Percentiles rank a stretch among this genome's conserved stretches.
Evolutionary conservation across 1,140 invertebrate genomes (phyloP).

Genomic region (Brachystomella parvula): DNA sequence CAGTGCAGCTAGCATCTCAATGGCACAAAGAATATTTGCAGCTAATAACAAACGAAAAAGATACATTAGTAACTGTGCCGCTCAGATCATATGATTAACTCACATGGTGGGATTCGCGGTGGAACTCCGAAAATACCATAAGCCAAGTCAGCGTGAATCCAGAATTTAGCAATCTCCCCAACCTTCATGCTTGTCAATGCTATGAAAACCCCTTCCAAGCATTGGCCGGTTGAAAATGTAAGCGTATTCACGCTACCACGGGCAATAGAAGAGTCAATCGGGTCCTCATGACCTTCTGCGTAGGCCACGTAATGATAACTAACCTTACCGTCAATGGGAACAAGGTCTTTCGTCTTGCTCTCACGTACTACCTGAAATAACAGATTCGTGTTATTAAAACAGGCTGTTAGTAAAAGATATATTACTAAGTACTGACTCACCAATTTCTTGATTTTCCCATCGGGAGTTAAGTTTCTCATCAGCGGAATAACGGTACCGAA

Average conservation of each 20-base stretch:
- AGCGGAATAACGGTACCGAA: slow-evolving; percentile 39
- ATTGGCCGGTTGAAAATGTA: slow-evolving; percentile 46
- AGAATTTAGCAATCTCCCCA: slow-evolving; percentile 57
- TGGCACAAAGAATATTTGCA: too few species aligned
- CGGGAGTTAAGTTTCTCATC: slow-evolving; percentile 40
- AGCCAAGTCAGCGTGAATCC: slow-evolving; percentile 56
- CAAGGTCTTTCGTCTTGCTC: slow-evolving; percentile 50
- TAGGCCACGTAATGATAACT: slow-evolving; percentile 61
- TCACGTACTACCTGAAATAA: slow-evolving; percentile 39
- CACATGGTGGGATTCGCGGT: slow-evolving; percentile 54
- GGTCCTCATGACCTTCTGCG: slow-evolving; percentile 58
- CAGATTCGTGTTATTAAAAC: not conserved
- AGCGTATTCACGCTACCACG: slow-evolving; percentile 46
- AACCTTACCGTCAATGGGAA: slow-evolving; percentile 52
- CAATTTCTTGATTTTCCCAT: slow-evolving; percentile 40
- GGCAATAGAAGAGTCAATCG: slow-evolving; percentile 60
- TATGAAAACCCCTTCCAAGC: slow-evolving; percentile 58
- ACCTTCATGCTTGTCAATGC: slow-evolving; percentile 56
- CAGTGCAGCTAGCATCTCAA: too few species aligned
- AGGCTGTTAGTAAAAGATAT: not conserved
- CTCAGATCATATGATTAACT: too few species aligned
- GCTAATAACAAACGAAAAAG: too few species aligned
- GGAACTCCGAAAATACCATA: slow-evolving; percentile 56
- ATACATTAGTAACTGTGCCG: too few species aligned
- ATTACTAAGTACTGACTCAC: slow-evolving; percentile 22